A percentile compares a stretch with the other conserved stretches of the same genome.
These are phyloP conservation scores for Phyllopteryx taeniolatus DNA, from an alignment of 2,113 vertebrate species.

Conservation along the genomic window DNA sequence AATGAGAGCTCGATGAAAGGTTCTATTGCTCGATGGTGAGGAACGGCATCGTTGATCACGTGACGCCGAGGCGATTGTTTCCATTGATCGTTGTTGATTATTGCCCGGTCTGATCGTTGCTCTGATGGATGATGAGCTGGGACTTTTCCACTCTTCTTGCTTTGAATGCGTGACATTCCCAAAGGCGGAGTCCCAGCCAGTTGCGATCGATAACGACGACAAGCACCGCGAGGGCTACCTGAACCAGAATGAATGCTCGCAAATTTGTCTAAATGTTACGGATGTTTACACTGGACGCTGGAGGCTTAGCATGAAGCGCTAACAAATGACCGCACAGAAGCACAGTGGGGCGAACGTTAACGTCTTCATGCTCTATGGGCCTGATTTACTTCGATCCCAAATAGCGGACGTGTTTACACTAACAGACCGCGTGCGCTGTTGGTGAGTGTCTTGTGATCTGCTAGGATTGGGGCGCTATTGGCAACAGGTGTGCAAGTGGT, in stretches of 20 bases:
- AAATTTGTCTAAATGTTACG: constrained; percentile 16
- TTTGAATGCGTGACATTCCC: neutral
- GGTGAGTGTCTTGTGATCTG: too few species aligned
- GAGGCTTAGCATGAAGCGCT: neutral
- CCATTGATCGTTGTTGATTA: neutral
- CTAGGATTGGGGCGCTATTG: too few species aligned
- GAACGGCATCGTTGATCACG: neutral
- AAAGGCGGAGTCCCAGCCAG: constrained; percentile 1
- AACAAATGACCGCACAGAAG: neutral
- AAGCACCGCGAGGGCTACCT: neutral
- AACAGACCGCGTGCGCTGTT: too few species aligned
- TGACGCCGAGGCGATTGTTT: neutral
- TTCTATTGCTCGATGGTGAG: neutral
- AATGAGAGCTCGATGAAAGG: neutral
- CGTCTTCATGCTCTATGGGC: neutral
- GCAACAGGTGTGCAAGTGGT: too few species aligned
- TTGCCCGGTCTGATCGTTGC: neutral
- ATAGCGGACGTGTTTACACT: constrained; percentile 7
- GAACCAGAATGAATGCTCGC: constrained; percentile 9
- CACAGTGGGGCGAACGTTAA: neutral
- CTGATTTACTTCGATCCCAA: neutral
- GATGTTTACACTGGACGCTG: neutral
- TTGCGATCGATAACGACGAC: constrained; percentile 24
- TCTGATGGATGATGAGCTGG: neutral
- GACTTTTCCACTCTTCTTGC: neutral